Evolutionary conservation across 1,140 invertebrate genomes (phyloP), one percentile per base, ranked within the genome.

Genomic region (Cotesia chilonis): DNA sequence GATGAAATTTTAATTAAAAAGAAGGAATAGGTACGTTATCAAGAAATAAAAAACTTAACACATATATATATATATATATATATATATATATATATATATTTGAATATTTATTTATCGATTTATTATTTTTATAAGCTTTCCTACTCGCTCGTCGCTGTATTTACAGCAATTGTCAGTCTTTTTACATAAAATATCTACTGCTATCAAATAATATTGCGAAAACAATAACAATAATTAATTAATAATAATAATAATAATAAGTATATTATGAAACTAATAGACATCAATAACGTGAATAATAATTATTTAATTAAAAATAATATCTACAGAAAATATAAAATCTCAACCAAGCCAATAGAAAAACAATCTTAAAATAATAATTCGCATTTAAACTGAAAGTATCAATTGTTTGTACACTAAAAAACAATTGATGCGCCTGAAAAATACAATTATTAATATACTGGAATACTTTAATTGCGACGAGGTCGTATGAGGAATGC

Each of bases 111-210:
- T 69, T 77, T 47, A 10, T 47, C 41, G 41, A 47, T 47, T 47
- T 47, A 47, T 47, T 7, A 47, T 47, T 64, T 60, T 14, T 64
- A 60, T 35, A 71, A 64, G 61, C 35, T 64, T 64, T 52, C 61
- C 47, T 47, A 64, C 61, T 51, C 52, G 52, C 70, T 66, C 73
- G 76, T 79, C 75, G 77, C 79, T 78, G 75, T 85, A 84, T 84
- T 85, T 84, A 84, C 83, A 85, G 82, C 81, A 79, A 82, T 84
- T 47, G 6, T 86, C 84, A 85, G 84, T 86, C 84, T 86, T 86
- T 77, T 83, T 85, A 86, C 80, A 84, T 47, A 47, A 47, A 47
- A 81, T 83, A 83, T 71, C 78, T 76, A 75, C 70, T 74, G 70
- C 70, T 71, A 68, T 63, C 47, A 71, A 37, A 68, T 66, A 36